Evolutionary conservation across 2,888 invertebrate genomes (phyloP), one percentile per base, ranked within the genome.

Genomic region (Ochlodes sylvanus): DNA sequence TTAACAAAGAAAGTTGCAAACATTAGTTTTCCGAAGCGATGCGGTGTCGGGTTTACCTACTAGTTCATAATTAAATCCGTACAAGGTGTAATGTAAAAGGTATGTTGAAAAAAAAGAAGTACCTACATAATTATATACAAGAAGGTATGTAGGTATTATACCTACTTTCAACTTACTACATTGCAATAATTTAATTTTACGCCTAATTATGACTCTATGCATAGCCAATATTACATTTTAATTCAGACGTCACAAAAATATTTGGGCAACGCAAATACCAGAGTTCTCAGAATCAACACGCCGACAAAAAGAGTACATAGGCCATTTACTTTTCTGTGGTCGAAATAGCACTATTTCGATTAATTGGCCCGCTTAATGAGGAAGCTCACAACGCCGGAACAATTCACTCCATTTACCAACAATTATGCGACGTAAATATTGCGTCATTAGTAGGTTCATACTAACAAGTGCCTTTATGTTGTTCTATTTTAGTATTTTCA

Each of bases 311-410:
- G 38, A 38, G 55, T 44, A 55, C 38, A 54, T 55, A 58, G 52
- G 58, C 38, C 60, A 82, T 90, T 90, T 85, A 86, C 86, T 84
- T 83, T 84, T 81, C 82, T 77, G 79, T 81, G 76, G 79, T 82
- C 85, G 76, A 80, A 89, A 90, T 85, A 85, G 85, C 83, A 75
- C 71, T 71, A 74, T 70, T 73, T 75, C 79, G 74, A 79, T 83
- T 92, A 93, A 93, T 92, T 93, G 92, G 83, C 85, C 75, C 75
- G 79, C 73, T 82, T 93, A 93, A 93, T 93, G 93, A 93, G 93
- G 93, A 93, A 86, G 88, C 91, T 85, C 88, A 87, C 90, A 82
- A 79, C 84, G 82, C 87, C 92, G 92, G 93, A 92, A 92, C 92
- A 86, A 87, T 89, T 90, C 87, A 82, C 85, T 86, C 81, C 79